Conservation (phyloP, 2,113 vertebrate genomes). For the Laterallus jamaicensis region DNA sequence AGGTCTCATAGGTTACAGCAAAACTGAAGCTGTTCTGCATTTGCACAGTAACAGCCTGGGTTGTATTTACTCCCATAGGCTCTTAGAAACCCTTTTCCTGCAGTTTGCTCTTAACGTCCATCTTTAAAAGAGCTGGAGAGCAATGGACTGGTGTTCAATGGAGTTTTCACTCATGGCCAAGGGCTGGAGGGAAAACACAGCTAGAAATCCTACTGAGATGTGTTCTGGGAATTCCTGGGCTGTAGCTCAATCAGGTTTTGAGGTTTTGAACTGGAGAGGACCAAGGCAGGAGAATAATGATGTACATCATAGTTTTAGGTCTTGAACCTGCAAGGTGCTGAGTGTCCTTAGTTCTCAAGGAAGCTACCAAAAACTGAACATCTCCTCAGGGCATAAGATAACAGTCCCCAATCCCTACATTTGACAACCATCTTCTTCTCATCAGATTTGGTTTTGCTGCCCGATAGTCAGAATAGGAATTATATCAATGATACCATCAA, state of each 20-base stretch:
- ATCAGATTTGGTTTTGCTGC: neutral
- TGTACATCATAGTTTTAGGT: neutral
- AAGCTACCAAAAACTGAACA: neutral
- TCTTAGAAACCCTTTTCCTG: neutral
- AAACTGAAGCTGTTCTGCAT: neutral
- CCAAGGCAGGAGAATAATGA: neutral
- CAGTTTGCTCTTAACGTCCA: constrained; percentile 4
- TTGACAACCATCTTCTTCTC: neutral
- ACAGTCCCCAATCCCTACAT: neutral
- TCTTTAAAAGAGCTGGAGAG: neutral
- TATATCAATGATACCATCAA: neutral
- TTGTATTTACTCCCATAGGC: constrained; percentile 32
- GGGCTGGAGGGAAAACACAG: neutral
- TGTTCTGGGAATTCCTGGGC: neutral
- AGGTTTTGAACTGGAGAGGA: neutral
- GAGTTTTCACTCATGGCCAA: constrained; percentile 25
- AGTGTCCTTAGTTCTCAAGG: neutral
- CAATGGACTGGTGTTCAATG: neutral
- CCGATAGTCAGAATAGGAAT: neutral
- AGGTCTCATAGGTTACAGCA: neutral
- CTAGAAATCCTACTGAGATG: neutral
- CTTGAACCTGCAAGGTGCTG: neutral
- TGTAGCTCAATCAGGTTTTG: neutral
- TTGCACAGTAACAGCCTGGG: neutral
- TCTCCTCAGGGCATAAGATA: neutral